Base-by-base conservation (phyloP, 2,797 vertebrate genomes). In the Pangasius sanitwongsei region DNA sequence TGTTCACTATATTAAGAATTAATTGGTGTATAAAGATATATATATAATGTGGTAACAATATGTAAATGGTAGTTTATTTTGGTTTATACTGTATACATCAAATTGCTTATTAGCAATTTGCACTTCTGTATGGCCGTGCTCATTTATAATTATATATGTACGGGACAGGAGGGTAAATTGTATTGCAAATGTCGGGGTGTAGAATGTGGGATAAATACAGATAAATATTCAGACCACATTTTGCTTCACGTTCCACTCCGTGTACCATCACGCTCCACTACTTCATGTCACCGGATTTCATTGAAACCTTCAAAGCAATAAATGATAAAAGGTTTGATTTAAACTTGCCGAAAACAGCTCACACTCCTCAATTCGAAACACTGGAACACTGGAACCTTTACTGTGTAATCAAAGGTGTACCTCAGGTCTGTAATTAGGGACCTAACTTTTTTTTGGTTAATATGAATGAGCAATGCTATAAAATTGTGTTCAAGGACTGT, bases 391-490 rank as follows among this genome's bases (percentile, higher is more conserved):
- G 28, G 28, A 78, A 23, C n/a, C 53, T 55, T 55, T 4, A 55
- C n/a, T 1, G 31, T 11, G 16, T 16, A 63, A 25, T 2, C 34
- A 83, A 44, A 63, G 55, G 80, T 25, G 20, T 82, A 59, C 55
- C 55, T 61, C 55, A 82, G 57, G 57, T 44, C 57, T 13, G 23
- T 48, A 83, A 67, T 83, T 48, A 65, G 34, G 41, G 37, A 50
- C 6, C 34, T 82, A 59, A 37, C 34, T 34, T 57, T 55, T 55
- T 6, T 23, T 31, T 20, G 5, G 5, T 8, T 25, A 48, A 48
- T 48, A 28, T 72, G 20, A 72, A n/a, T 61, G 11, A 63, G 57
- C 65, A 83, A 83, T 85, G 70, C 80, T 59, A 80, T 65, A 80
- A 74, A 83, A 88, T 80, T 86, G 41, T 70, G 18, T 37, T 13